A percentile compares a stretch with the other conserved stretches of the same genome.
Evolutionary conservation across 2,797 vertebrate species (phyloP).

Genomic region (Taenioides sp.): DNA sequence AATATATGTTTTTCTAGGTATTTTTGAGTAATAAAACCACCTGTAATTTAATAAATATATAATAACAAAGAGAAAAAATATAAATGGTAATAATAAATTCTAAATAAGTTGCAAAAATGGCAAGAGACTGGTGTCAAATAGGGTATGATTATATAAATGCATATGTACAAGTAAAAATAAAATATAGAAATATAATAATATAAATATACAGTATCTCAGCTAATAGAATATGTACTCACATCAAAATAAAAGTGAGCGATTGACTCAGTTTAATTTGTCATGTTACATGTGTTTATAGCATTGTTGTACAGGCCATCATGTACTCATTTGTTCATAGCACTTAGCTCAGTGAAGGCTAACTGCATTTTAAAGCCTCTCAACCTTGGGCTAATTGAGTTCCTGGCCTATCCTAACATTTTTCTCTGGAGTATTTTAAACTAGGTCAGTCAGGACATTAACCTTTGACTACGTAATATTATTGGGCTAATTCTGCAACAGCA

Average conservation of each 20-base stretch:
- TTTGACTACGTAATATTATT: constrained; percentile 38
- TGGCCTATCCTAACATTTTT: constrained; percentile 49
- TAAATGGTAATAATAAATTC: too few relatives aligned
- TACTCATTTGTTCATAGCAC: constrained; percentile 13
- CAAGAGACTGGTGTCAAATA: too few relatives aligned
- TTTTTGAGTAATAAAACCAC: too few relatives aligned
- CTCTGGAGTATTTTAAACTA: constrained; percentile 48
- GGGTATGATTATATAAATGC: too few relatives aligned
- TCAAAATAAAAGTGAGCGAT: background rate
- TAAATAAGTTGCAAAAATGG: too few relatives aligned
- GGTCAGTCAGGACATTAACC: constrained; percentile 48
- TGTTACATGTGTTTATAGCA: background rate
- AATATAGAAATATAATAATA: too few relatives aligned
- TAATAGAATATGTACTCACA: background rate
- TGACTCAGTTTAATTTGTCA: background rate
- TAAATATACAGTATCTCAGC: too few relatives aligned
- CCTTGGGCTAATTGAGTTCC: constrained; percentile 58
- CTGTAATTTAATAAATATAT: too few relatives aligned
- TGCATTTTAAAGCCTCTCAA: constrained; percentile 45
- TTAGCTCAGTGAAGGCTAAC: constrained; percentile 21
- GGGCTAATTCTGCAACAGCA: constrained; percentile 24
- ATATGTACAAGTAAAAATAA: too few relatives aligned
- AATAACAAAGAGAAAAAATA: too few relatives aligned
- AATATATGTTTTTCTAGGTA: too few relatives aligned
- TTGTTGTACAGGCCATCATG: constrained; percentile 3